Percentiles rank a stretch among this genome's conserved stretches.
Evolutionary conservation across 2,888 invertebrate species (phyloP).

Genomic region (Lasioglossum leucozonium): DNA sequence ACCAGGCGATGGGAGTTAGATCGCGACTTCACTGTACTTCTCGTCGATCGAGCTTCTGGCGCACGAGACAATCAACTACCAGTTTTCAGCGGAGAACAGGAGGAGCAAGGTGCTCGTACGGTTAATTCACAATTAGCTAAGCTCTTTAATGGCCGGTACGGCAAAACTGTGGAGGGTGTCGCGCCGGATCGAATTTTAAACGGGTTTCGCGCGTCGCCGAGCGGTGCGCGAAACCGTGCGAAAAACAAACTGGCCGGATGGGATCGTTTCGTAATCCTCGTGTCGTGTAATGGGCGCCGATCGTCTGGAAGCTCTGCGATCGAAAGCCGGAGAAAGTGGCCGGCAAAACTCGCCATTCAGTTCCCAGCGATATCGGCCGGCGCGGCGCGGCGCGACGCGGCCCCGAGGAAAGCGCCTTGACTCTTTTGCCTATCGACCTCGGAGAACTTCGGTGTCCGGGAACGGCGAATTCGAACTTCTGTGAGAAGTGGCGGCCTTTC

Average conservation of each 20-base stretch:
- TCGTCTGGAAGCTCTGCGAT: constrained; percentile 38
- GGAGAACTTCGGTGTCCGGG: background rate
- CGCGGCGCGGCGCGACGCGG: no score
- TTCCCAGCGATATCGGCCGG: background rate
- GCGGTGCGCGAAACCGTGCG: background rate
- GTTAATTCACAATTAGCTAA: constrained; percentile 5
- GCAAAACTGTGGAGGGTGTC: background rate
- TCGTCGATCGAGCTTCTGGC: background rate
- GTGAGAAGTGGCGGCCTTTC: background rate
- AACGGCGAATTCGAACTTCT: background rate
- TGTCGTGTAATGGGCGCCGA: constrained; percentile 44
- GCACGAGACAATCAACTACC: background rate
- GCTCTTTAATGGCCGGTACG: background rate
- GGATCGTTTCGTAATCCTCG: constrained; percentile 47
- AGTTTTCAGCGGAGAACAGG: background rate
- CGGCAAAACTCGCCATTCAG: background rate
- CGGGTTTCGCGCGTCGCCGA: background rate
- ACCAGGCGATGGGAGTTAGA: no score
- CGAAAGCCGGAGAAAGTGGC: constrained; percentile 51
- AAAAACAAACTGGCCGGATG: constrained; percentile 24
- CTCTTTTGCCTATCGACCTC: background rate
- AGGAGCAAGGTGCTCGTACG: background rate
- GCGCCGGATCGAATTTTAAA: background rate
- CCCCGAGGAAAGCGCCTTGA: background rate
- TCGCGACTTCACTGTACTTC: no score